These are phyloP conservation scores for Eptesicus fuscus DNA, from an alignment of 2,113 vertebrate genomes.

Conservation along the genomic window DNA sequence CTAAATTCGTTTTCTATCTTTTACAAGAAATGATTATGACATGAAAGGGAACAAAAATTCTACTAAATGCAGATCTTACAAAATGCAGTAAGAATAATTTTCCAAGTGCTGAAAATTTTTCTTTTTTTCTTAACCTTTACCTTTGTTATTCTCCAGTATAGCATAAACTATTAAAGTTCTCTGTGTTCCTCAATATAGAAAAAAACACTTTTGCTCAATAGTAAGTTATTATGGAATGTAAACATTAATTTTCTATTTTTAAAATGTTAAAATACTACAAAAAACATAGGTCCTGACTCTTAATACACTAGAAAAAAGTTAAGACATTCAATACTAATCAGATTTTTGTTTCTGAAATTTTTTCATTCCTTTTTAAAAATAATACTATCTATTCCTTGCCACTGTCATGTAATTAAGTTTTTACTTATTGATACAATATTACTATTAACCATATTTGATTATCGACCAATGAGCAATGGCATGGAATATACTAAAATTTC, in stretches of 20 bases:
- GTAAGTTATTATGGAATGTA: background rate
- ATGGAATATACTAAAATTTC: background rate
- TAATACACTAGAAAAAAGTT: background rate
- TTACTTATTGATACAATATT: background rate
- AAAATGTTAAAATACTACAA: background rate
- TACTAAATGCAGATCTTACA: background rate
- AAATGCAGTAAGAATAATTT: background rate
- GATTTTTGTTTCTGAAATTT: background rate
- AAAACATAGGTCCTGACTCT: background rate
- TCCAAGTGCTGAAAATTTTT: background rate
- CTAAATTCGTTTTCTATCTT: background rate
- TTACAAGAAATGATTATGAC: constrained; percentile 7
- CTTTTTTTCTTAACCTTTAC: background rate
- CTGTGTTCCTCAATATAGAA: background rate
- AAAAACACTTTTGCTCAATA: background rate
- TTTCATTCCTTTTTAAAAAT: background rate
- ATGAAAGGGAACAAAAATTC: constrained; percentile 6
- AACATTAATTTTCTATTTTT: background rate
- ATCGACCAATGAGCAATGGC: background rate
- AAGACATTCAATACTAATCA: background rate
- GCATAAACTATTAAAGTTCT: background rate
- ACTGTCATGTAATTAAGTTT: background rate
- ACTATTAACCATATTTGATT: background rate
- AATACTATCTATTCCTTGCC: background rate
- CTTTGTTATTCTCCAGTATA: background rate